Conservation (phyloP, 2,113 vertebrate species). For the Gopherus flavomarginatus region DNA sequence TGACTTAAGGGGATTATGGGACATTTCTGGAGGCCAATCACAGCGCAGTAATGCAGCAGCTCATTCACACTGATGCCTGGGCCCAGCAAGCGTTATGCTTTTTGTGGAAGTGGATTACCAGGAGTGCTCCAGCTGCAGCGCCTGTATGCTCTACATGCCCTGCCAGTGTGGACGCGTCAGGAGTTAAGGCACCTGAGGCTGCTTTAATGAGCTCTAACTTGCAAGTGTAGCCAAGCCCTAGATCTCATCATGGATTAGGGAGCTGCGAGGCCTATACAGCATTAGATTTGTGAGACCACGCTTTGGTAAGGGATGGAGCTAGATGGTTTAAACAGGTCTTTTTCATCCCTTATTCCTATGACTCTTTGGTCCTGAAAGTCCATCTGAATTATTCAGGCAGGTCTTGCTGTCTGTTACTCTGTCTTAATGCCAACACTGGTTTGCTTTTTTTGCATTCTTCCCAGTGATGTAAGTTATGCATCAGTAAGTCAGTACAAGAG, state of each 20-base stretch:
- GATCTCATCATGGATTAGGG: not conserved
- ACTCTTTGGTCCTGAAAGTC: not conserved
- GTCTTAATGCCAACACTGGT: not conserved
- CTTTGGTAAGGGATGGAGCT: fast-evolving
- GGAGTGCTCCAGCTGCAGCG: no score
- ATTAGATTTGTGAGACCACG: not conserved
- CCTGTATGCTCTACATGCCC: no score
- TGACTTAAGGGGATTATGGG: no score
- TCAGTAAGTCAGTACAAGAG: not conserved
- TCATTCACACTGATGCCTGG: no score
- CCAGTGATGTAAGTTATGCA: not conserved
- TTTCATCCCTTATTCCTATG: not conserved
- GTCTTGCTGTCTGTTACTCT: not conserved
- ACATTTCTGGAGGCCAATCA: no score
- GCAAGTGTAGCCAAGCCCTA: no score
- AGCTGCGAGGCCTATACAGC: not conserved
- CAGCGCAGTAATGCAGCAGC: no score
- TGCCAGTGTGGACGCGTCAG: no score
- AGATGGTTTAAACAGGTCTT: not conserved
- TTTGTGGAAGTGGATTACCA: no score
- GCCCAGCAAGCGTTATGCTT: no score
- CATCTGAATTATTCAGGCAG: not conserved
- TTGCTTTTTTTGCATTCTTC: not conserved
- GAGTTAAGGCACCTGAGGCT: no score
- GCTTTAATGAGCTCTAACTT: no score